Base-by-base conservation (phyloP, 2,113 vertebrate genomes). In the Pygoscelis antarcticus region DNA sequence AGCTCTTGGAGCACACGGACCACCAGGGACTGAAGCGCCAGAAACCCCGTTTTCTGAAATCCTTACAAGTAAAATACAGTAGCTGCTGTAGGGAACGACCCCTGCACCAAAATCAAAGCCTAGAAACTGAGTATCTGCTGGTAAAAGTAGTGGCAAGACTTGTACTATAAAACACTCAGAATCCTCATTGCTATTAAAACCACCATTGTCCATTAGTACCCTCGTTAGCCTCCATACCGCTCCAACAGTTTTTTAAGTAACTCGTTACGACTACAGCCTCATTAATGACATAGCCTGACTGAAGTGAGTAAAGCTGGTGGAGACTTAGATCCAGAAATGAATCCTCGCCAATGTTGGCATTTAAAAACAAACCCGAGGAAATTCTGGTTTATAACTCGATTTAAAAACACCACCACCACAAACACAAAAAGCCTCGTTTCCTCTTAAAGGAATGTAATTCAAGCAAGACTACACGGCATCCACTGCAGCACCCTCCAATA, bases 61-160 rank as follows among this genome's bases (percentile, higher is more conserved):
- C 4, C 3, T 7, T 5, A 12, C 30, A 27, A 26, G 12, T 16
- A 17, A 66, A 60, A 60, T 2, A 9, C 0, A 0, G 32, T 2
- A 68, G 14, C 26, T 34, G 82, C n/a, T 1, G 0, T 7, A 27
- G 38, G 34, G 36, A 74, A 49, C 0, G 3, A 68, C 5, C 13
- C 52, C 34, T 30, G 36, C 14, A 7, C 62, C 55, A 46, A 15
- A 38, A 57, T 7, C 55, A 29, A 61, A 79, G 38, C 65, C 46
- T 25, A 40, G 23, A 62, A 62, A 55, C 22, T 2, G 3, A 38
- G 5, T 7, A 79, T 42, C 36, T 49, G 29, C 68, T 26, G 9
- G 29, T 51, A 16, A 9, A 44, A 62, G 32, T 2, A 82, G 16
- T 6, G 36, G 26, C 47, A 69, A 18, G 27, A 15, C 16, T 34